These are phyloP conservation scores for Gymnoscelis rufifasciata DNA, from an alignment of 2,888 invertebrate genomes.

Conservation along the genomic window DNA sequence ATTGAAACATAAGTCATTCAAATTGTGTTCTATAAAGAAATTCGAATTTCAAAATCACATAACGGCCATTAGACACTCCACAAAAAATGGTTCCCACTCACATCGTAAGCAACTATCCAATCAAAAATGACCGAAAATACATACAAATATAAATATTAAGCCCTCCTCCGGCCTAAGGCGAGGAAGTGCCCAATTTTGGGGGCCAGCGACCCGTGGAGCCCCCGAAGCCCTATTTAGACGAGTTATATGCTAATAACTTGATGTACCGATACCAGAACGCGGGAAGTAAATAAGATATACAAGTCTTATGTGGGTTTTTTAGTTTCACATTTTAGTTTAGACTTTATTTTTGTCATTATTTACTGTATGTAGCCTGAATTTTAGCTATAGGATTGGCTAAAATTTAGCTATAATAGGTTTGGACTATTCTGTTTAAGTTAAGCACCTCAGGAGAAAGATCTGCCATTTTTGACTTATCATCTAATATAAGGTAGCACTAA, in stretches of 20 bases:
- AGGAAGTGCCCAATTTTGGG: conserved; percentile 75
- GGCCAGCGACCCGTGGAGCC: conserved; percentile 72
- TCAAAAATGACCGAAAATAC: conserved; percentile 40
- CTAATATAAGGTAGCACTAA: too few relatives aligned
- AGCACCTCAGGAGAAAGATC: too few relatives aligned
- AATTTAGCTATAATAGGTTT: too few relatives aligned
- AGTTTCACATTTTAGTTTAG: neutral
- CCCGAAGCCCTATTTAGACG: conserved; percentile 59
- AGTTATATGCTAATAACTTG: conserved; percentile 77
- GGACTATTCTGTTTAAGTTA: too few relatives aligned
- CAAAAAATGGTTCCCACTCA: conserved; percentile 34
- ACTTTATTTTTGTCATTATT: too few relatives aligned
- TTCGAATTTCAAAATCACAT: neutral
- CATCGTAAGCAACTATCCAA: conserved; percentile 46
- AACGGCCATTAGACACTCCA: too few relatives aligned
- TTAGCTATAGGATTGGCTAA: too few relatives aligned
- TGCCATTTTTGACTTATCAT: too few relatives aligned
- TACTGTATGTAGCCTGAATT: too few relatives aligned
- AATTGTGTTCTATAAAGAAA: neutral
- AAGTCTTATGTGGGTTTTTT: too few relatives aligned
- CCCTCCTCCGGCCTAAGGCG: conserved; percentile 60
- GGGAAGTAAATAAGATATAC: too few relatives aligned
- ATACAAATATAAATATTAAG: conserved; percentile 43
- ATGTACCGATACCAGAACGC: conserved; percentile 48
- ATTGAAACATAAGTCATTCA: too few relatives aligned